A percentile compares a stretch with the other conserved stretches of the same genome.
Conservation (phyloP, 2,797 vertebrate species). For the Helicolenus hilgendorfi region DNA sequence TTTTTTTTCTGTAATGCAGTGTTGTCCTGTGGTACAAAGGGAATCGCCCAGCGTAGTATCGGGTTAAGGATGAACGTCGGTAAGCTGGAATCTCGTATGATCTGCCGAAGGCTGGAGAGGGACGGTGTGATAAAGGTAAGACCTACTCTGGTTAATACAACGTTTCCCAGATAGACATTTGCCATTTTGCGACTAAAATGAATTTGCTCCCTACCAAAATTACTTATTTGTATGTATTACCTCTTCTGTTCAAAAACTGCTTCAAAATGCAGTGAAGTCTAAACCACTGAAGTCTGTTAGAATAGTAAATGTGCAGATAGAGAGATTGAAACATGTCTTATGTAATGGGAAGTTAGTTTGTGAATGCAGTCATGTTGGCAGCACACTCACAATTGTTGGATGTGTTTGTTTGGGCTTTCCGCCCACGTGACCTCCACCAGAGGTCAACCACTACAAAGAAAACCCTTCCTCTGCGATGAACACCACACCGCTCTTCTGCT, state of each 20-base stretch:
- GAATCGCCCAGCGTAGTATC: constrained; percentile 92
- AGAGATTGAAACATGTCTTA: not conserved
- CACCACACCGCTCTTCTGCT: not conserved
- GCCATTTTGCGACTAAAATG: not conserved
- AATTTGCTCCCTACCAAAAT: not conserved
- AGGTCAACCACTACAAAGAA: not conserved
- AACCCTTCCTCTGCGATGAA: not conserved
- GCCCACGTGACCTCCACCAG: not conserved
- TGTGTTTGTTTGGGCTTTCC: not conserved
- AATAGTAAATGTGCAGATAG: not conserved
- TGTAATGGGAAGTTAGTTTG: not conserved
- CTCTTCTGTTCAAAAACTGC: not conserved
- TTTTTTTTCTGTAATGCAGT: constrained; percentile 85
- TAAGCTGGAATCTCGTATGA: constrained; percentile 95
- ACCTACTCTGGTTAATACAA: accelerated
- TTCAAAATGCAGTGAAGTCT: not conserved
- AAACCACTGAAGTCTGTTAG: not conserved
- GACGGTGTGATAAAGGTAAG: constrained; percentile 94
- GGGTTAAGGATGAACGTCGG: constrained; percentile 93
- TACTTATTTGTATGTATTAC: not conserved
- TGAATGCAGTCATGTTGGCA: not conserved
- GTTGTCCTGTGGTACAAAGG: constrained; percentile 93
- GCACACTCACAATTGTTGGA: not conserved
- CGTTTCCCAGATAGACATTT: not conserved
- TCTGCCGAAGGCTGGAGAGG: constrained; percentile 93